Percentiles rank a stretch among this genome's conserved stretches.
phyloP scores from a whole-genome alignment of 2,797 vertebrate genomes.

The Pseudochromis fuscus region DNA sequence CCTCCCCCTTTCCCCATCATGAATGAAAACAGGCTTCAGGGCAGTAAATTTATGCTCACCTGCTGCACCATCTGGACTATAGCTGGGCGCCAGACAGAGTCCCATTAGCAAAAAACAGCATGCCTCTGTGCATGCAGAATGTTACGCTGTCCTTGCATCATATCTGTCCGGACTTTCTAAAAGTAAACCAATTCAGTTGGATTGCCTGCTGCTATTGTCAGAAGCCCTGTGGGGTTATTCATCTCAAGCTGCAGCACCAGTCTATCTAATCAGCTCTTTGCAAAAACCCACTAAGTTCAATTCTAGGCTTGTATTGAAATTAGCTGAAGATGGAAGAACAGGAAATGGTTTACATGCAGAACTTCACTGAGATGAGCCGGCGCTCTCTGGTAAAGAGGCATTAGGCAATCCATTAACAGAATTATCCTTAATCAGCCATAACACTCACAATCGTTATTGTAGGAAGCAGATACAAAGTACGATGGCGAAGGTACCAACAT shows the following conservation, averaged over 20 bases:
- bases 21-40: conserved; percentile 69
- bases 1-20: conserved; percentile 39
- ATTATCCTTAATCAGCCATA: conserved; percentile 64
- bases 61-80: conserved; percentile 79
- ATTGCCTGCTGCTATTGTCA: conserved; percentile 28
- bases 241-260: conserved; percentile 32
- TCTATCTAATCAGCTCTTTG: conserved; percentile 44
- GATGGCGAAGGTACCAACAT: conserved; percentile 22
- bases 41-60: conserved; percentile 72
- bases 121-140: conserved; percentile 60
- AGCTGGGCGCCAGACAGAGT: conserved; percentile 66
- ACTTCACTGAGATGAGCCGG: conserved; percentile 47
- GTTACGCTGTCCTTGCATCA: conserved; percentile 68
- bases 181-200: conserved; percentile 51
- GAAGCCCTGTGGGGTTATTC: conserved; percentile 29
- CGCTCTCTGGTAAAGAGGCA: conserved; percentile 51
- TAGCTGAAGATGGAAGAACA: conserved; percentile 30
- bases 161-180: conserved; percentile 46
- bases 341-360: conserved; percentile 43
- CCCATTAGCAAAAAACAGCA: conserved; percentile 68
- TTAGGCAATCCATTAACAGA: conserved; percentile 71
- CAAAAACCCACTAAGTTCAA: conserved; percentile 21
- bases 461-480: conserved; percentile 50
- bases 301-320: conserved; percentile 56
- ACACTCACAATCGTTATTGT: conserved; percentile 61